These are phyloP conservation scores for Cosmorhoe ocellata DNA, from an alignment of 2,888 invertebrate species.

Conservation along the genomic window DNA sequence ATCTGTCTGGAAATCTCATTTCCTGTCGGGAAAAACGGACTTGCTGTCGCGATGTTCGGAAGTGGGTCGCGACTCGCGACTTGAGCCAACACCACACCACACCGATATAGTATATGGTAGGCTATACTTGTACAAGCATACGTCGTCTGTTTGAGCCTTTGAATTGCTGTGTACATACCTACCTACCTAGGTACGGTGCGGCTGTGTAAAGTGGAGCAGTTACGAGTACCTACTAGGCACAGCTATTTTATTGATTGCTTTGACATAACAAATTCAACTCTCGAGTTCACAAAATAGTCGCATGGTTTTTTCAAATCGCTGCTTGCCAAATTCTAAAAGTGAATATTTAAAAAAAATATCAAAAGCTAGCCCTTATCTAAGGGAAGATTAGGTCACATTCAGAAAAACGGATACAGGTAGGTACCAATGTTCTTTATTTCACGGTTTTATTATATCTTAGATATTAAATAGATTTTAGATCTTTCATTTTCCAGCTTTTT, in stretches of 20 bases:
- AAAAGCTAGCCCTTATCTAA: no score
- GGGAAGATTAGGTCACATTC: no score
- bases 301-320: not conserved
- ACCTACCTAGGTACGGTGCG: not conserved
- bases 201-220: slow-evolving; percentile 3
- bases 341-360: no score
- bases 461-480: no score
- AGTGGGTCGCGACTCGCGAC: slow-evolving; percentile 60
- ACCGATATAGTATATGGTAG: no score
- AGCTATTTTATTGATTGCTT: slow-evolving; percentile 2
- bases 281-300: not conserved
- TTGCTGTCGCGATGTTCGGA: slow-evolving; percentile 50
- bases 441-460: no score
- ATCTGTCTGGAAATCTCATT: slow-evolving; percentile 77
- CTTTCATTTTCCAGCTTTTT: no score
- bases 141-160: slow-evolving; percentile 9
- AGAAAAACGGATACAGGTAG: no score
- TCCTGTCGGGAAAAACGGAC: slow-evolving; percentile 73
- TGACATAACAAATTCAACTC: not conserved
- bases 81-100: slow-evolving; percentile 19
- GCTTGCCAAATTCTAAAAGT: no score
- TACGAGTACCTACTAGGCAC: not conserved
- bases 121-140: slow-evolving; percentile 5
- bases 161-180: slow-evolving; percentile 2
- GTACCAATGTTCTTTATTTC: no score